Evolutionary conservation across 2,888 invertebrate species (phyloP), one percentile per base, ranked within the genome.

Genomic region (Scelioninae gen. 1): DNA sequence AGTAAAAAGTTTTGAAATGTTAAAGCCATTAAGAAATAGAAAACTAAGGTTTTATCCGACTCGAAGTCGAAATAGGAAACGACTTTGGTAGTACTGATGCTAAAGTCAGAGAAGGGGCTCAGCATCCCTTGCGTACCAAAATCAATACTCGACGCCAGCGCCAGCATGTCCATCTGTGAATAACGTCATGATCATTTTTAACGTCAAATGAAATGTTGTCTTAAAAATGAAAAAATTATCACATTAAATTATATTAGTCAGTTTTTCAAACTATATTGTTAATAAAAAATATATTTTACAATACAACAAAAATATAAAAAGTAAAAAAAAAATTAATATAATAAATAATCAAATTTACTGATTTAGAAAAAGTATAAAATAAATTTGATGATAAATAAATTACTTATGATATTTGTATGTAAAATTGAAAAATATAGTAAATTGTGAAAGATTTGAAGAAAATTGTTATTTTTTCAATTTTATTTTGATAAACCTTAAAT

Each of bases 131-230:
- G 84, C 84, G 86, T 68, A 77, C 78, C 69, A 80, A 83, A 87
- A 89, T 90, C 90, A 85, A 90, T 90, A 87, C 71, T 60, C 86
- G 86, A 89, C 87, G 72, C 81, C 84, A 88, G 85, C 90, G 89
- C 90, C 88, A 83, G 83, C 80, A 85, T 80, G 66, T 60, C 65
- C 62, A 60, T 53, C 80, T 71, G 72, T 31, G 29, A 71, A 62
- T 74, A 75, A 83, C 6, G 31, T 71, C 60, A 53, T 55, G 9
- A n/a, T 43, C 69, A 71, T 8, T 56, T 45, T 78, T 80, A 58
- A 11, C 75, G 38, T 56, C 29, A 32, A 47, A 34, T 11, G 58
- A 69, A 68, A 38, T 10, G 53, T 66, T 45, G 15, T 32, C 15
- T 16, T 47, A 43, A 5, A 43, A 38, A 43, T 43, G n/a, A 0